Percentiles rank a stretch among this genome's conserved stretches.
Evolutionary conservation across 2,888 invertebrate genomes (phyloP).

Genomic region (Trimorus sp.): DNA sequence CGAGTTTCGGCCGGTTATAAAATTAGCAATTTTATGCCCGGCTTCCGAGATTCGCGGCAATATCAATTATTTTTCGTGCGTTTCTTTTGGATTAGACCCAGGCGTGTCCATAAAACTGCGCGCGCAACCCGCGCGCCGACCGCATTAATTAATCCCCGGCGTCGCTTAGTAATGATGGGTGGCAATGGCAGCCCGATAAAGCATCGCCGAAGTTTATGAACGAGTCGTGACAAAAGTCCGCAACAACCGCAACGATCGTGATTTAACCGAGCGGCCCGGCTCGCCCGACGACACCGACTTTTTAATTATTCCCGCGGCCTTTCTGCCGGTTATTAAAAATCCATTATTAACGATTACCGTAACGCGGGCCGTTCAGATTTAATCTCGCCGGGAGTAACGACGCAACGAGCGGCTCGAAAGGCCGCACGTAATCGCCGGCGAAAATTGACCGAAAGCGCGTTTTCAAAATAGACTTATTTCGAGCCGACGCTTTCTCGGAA

Average conservation of each 20-base stretch:
- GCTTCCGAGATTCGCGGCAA: slow-evolving; percentile 76
- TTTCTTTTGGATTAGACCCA: slow-evolving; percentile 61
- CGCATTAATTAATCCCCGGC: slow-evolving; percentile 60
- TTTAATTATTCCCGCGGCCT: slow-evolving; percentile 36
- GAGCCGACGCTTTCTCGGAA: too few species aligned
- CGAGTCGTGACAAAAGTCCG: slow-evolving; percentile 63
- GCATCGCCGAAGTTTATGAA: slow-evolving; percentile 60
- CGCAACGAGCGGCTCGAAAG: neutral
- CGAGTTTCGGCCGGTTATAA: slow-evolving; percentile 71
- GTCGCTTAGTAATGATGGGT: slow-evolving; percentile 51
- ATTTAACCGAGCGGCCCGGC: slow-evolving; percentile 42
- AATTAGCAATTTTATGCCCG: slow-evolving; percentile 79
- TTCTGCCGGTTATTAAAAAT: slow-evolving; percentile 35
- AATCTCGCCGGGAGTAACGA: slow-evolving; percentile 31
- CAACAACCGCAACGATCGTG: slow-evolving; percentile 47
- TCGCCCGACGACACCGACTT: slow-evolving; percentile 31
- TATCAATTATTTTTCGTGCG: slow-evolving; percentile 73
- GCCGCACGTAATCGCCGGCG: too few species aligned
- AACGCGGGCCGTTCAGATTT: slow-evolving; percentile 33
- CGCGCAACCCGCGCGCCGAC: neutral
- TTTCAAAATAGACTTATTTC: too few species aligned
- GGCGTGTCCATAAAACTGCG: slow-evolving; percentile 62
- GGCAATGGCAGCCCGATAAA: slow-evolving; percentile 57
- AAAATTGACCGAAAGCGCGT: too few species aligned
- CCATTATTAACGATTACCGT: slow-evolving; percentile 45